Evolutionary conservation across 2,888 invertebrate genomes (phyloP).

Genomic region (Dicroscelio sp.): DNA sequence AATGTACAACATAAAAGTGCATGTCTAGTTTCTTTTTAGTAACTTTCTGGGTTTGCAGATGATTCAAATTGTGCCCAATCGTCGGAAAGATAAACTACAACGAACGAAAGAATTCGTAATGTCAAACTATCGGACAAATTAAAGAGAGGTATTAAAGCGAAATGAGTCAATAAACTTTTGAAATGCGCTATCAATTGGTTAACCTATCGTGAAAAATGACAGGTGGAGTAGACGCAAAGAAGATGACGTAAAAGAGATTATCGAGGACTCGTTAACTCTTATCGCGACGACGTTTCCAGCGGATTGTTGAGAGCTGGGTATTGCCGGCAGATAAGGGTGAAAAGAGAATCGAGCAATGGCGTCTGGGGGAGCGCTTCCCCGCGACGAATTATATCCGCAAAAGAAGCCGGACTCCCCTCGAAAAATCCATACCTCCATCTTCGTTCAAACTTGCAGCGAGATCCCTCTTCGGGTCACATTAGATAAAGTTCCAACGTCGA

Average conservation of each 20-base stretch:
- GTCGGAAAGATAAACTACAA: too few species aligned
- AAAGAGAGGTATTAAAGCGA: background rate
- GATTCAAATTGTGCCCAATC: too few species aligned
- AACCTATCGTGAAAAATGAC: conserved; percentile 53
- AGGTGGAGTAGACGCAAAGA: conserved; percentile 43
- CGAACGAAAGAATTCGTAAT: too few species aligned
- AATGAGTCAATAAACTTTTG: too few species aligned
- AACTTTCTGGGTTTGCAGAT: too few species aligned
- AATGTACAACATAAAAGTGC: too few species aligned
- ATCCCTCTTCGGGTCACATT: conserved; percentile 73
- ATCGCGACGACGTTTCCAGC: conserved; percentile 60
- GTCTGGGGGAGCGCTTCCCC: conserved; percentile 2
- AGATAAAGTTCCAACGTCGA: conserved; percentile 80
- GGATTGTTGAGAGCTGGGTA: conserved; percentile 57
- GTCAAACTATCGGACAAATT: too few species aligned
- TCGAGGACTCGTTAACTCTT: conserved; percentile 69
- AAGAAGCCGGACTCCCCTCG: conserved; percentile 42
- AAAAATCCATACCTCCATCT: conserved; percentile 64
- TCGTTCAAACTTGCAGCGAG: conserved; percentile 53
- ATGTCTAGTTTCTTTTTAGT: too few species aligned
- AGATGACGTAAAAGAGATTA: conserved; percentile 63
- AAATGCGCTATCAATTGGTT: conserved; percentile 41
- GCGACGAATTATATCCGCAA: conserved; percentile 61
- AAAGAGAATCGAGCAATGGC: conserved; percentile 49
- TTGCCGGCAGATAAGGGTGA: conserved; percentile 49